Base-by-base conservation (phyloP, 2,797 vertebrate species). In the Diglossa cyanea region DNA sequence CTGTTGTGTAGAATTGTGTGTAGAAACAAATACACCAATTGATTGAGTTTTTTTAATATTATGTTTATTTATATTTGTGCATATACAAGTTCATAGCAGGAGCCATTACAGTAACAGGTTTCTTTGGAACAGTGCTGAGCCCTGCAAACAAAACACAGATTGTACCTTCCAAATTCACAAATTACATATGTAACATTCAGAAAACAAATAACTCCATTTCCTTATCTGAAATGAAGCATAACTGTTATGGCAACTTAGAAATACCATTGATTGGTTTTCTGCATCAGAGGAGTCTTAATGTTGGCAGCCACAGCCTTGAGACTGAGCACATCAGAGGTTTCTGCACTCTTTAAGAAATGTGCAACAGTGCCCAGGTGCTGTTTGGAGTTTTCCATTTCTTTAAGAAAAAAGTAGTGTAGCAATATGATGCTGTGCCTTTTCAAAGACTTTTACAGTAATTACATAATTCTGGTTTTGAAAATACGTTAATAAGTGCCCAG, bases 1-100 rank as follows among this genome's bases (percentile, higher is more conserved):
- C 10, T 40, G 13, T 23, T 50, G 6, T 30, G 11, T 75, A 13
- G 11, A 71, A 31, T 26, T 75, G 11, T 48, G 7, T 15, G 4
- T 60, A 55, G 31, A 63, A 85, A 50, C 9, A 82, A 71, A 30
- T 9, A 17, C 17, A 65, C 10, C 1, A 11, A 28, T 40, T 45
- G 2, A 33, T 61, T 66, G 3, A 3, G 0, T 0, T 6, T 35
- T 75, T 82, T 35, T 24, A 39, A 5, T 35, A 24, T n/a, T 19
- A 11, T 39, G 2, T 51, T 20, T 48, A 25, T 33, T 37, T 48
- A 5, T 53, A 17, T 71, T n/a, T 77, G 6, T 25, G 6, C 37
- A 17, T 33, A 10, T 33, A 2, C 53, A 44, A 50, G 19, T 40
- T 84, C 23, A 39, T 24, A 50, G 14, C 20, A 18, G 16, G 35